phyloP scores from a whole-genome alignment of 2,888 invertebrate genomes.

The Xanthorhoe designata region DNA sequence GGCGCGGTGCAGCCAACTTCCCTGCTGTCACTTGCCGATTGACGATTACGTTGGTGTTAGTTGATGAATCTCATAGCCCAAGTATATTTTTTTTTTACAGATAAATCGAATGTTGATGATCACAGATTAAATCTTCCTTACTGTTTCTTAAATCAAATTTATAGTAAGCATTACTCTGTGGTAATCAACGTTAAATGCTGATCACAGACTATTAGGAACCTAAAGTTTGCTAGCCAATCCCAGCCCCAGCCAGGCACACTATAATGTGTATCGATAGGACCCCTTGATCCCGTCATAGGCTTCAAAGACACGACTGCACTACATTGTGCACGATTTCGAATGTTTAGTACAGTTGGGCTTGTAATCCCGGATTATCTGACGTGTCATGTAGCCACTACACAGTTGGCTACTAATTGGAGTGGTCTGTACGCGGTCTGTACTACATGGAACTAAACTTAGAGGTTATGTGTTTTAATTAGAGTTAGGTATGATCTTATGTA shows the following conservation, averaged over 20 bases:
- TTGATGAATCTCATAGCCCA: too few species aligned
- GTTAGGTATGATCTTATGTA: not conserved
- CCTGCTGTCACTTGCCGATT: too few species aligned
- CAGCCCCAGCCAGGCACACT: constrained; percentile 12
- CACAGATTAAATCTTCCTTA: too few species aligned
- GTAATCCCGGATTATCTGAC: constrained; percentile 75
- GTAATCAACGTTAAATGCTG: not conserved
- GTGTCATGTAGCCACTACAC: constrained; percentile 74
- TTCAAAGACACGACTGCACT: constrained; percentile 77
- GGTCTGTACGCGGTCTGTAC: constrained; percentile 56
- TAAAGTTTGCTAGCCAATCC: constrained; percentile 12
- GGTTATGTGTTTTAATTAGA: constrained; percentile 10
- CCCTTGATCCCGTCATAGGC: constrained; percentile 80
- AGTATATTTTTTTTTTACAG: too few species aligned
- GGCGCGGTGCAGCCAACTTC: too few species aligned
- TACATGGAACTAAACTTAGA: constrained; percentile 56
- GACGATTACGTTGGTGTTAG: too few species aligned
- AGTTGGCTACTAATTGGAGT: constrained; percentile 70
- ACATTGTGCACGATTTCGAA: constrained; percentile 69
- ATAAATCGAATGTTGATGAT: too few species aligned
- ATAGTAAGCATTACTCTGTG: not conserved
- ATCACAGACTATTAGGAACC: not conserved
- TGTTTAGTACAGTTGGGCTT: constrained; percentile 69
- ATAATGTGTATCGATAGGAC: constrained; percentile 31
- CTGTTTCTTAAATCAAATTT: too few species aligned